A percentile compares a stretch with the other conserved stretches of the same genome.
phyloP scores from a whole-genome alignment of 2,797 vertebrate species.

The Alfaro cultratus region DNA sequence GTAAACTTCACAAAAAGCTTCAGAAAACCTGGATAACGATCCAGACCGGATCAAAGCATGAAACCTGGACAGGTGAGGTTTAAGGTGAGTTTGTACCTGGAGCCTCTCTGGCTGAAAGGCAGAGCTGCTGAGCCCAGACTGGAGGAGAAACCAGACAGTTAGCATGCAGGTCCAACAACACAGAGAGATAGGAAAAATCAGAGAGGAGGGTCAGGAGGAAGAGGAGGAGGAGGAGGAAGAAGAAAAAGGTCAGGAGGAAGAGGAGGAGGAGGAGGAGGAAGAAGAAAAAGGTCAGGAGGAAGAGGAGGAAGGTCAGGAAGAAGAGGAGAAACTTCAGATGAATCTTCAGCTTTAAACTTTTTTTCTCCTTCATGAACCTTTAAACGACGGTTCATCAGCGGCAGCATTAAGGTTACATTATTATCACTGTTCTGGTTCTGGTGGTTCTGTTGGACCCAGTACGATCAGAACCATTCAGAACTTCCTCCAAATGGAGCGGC shows the following conservation, averaged over 20 bases:
- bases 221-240: constrained; percentile 9
- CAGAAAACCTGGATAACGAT: background rate
- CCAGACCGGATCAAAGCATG: background rate
- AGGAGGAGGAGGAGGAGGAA: no score
- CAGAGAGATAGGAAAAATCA: no score
- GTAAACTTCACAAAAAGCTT: background rate
- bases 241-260: constrained; percentile 38
- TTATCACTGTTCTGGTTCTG: no score
- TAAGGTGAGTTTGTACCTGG: constrained; percentile 49
- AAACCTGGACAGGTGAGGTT: background rate
- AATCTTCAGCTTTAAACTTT: background rate
- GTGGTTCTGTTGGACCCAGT: no score
- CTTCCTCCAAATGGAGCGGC: background rate
- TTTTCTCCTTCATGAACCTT: no score
- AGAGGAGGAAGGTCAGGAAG: background rate
- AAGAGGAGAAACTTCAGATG: background rate
- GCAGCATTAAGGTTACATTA: no score
- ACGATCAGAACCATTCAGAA: background rate
- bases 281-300: no score
- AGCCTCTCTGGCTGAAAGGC: constrained; percentile 46
- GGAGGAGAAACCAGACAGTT: constrained; percentile 62
- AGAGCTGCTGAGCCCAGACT: constrained; percentile 73
- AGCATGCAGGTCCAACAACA: constrained; percentile 26
- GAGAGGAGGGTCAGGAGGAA: no score
- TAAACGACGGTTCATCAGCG: background rate